Evolutionary conservation across 2,113 vertebrate species (phyloP).

Genomic region (Isurus oxyrinchus): DNA sequence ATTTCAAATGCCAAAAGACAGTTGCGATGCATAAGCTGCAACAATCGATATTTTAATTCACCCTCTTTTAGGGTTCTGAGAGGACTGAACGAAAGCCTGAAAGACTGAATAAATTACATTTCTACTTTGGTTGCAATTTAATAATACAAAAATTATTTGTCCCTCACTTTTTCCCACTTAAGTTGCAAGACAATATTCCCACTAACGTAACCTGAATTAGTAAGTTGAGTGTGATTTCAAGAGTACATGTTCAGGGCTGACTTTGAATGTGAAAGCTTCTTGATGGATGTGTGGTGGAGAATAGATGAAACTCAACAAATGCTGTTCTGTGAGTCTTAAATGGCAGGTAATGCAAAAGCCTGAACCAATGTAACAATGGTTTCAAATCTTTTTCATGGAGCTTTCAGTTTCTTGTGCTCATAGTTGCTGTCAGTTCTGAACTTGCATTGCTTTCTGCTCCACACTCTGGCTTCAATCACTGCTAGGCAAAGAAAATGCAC

Average conservation of each 20-base stretch:
- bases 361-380: not conserved
- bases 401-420: not conserved
- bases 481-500: not conserved
- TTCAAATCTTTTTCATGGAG: not conserved
- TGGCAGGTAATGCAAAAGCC: too few relatives aligned
- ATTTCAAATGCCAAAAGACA: not conserved
- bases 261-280: not conserved
- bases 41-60: too few relatives aligned
- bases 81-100: too few relatives aligned
- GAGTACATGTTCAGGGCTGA: not conserved
- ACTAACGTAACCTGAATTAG: not conserved
- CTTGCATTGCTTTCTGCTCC: not conserved
- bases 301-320: not conserved
- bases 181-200: not conserved
- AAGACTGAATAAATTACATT: too few relatives aligned
- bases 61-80: too few relatives aligned
- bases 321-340: too few relatives aligned
- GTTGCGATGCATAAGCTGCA: not conserved
- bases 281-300: not conserved
- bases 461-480: not conserved
- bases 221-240: too few relatives aligned
- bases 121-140: too few relatives aligned
- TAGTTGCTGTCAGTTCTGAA: not conserved
- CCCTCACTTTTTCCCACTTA: too few relatives aligned
- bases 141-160: too few relatives aligned